Percentiles rank a stretch among this genome's conserved stretches.
These are phyloP conservation scores for Opisthograptis luteolata DNA, from an alignment of 2,888 invertebrate species.

Conservation along the genomic window DNA sequence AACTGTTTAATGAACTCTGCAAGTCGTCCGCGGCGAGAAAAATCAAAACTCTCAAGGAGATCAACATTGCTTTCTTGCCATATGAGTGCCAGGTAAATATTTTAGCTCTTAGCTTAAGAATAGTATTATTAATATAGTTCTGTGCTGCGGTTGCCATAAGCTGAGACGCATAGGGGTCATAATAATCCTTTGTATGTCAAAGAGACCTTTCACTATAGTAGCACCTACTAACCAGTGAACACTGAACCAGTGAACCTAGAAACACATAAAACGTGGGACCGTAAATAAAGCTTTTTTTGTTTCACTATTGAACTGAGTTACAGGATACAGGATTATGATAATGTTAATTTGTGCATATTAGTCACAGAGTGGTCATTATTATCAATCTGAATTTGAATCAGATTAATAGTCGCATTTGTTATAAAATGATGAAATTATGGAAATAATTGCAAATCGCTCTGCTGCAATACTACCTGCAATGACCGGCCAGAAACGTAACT, in stretches of 20 bases:
- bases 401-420: not conserved
- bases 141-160: no score
- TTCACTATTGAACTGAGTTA: not conserved
- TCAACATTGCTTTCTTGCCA: constrained; percentile 99
- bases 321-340: no score
- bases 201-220: no score
- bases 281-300: no score
- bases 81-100: constrained; percentile 96
- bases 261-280: no score
- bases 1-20: constrained; percentile 98
- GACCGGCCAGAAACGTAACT: not conserved
- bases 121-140: not conserved
- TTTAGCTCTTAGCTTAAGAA: not conserved
- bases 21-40: constrained; percentile 97
- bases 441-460: constrained; percentile 5
- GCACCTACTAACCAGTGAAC: no score
- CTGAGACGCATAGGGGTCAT: no score
- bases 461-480: constrained; percentile 6
- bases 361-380: not conserved
- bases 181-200: no score
- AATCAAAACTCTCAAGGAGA: constrained; percentile 98
- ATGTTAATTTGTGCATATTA: not conserved
- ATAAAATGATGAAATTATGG: constrained; percentile 22
- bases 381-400: not conserved
- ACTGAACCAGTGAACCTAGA: no score